Percentiles rank a stretch among this genome's conserved stretches.
phyloP scores from a whole-genome alignment of 2,797 vertebrate genomes.

The Gobio occitaniae region DNA sequence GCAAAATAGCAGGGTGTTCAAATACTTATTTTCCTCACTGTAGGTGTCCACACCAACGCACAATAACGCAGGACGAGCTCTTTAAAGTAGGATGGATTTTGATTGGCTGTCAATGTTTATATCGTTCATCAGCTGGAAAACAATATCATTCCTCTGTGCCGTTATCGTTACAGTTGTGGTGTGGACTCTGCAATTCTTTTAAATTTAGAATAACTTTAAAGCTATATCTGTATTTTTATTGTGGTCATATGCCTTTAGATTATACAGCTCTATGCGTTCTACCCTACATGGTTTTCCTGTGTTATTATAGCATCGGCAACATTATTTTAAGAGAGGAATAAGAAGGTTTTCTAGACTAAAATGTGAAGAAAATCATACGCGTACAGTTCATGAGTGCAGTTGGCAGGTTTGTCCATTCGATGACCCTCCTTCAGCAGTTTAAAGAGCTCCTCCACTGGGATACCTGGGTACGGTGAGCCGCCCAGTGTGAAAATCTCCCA shows the following conservation, averaged over 20 bases:
- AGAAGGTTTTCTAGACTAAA: not conserved
- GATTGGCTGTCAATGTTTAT: not conserved
- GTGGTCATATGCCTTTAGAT: not conserved
- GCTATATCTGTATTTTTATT: not conserved
- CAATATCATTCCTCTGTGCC: not conserved
- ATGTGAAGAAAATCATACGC: slow-evolving; percentile 53
- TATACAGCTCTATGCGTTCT: not conserved
- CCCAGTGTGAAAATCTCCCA: slow-evolving; percentile 99
- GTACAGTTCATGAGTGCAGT: slow-evolving; percentile 97
- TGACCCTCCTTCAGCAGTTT: slow-evolving; percentile 98
- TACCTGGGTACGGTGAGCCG: slow-evolving; percentile 95
- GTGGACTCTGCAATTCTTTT: not conserved
- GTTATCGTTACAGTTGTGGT: not conserved
- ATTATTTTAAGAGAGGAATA: not conserved
- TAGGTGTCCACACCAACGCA: not conserved
- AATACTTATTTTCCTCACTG: too few species aligned
- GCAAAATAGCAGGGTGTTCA: too few species aligned
- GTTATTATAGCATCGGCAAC: not conserved
- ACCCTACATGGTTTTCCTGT: not conserved
- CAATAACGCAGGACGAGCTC: not conserved
- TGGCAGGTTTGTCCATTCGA: slow-evolving; percentile 98
- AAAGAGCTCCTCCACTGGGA: slow-evolving; percentile 98
- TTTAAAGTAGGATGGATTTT: not conserved
- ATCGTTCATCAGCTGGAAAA: not conserved
- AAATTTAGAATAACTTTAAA: not conserved